Evolutionary conservation across 2,113 vertebrate species (phyloP), one percentile per base, ranked within the genome.

Genomic region (Hoplias malabaricus): DNA sequence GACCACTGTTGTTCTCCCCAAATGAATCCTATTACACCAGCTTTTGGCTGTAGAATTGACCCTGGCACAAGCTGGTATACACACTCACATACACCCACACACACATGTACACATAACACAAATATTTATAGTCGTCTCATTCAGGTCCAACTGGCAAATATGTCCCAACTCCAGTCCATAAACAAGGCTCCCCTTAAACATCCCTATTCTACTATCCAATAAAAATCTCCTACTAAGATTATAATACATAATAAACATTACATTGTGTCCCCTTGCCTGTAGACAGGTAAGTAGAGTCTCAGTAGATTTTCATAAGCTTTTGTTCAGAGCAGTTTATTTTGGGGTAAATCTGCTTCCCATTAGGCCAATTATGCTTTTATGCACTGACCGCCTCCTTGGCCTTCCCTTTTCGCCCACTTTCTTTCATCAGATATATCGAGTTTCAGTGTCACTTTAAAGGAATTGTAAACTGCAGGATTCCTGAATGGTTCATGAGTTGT

Each of bases 1-100:
- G 66, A 78, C 75, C 75, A 62, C 40, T 69, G 81, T 81, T 74
- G 77, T 82, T 78, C 68, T 78, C 43, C 42, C 69, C 61, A 67
- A 72, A 77, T 65, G 68, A 82, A 82, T 82, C n/a, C 29, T 69
- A 69, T 73, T 83, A 53, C 62, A 68, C 31, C 73, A 66, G 62
- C 50, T 57, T 56, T 75, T 82, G 82, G 80, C 76, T 70, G 36
- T 46, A 33, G 40, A 46, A 62, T 66, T 69, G 40, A 33, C 75
- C 63, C 40, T 73, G 77, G 75, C 78, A 77, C 56, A 42, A 23
- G 16, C 63, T 81, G 66, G 25, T 68, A 74, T 23, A 48, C 27
- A 70, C 65, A 36, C 61, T 53, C 53, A 66, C 25, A 42, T 43
- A 73, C 65, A 54, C 56, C 23, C 67, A 61, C 50, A 73, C 31